phyloP scores from a whole-genome alignment of 2,797 vertebrate genomes.

The Loris lydekkerianus region DNA sequence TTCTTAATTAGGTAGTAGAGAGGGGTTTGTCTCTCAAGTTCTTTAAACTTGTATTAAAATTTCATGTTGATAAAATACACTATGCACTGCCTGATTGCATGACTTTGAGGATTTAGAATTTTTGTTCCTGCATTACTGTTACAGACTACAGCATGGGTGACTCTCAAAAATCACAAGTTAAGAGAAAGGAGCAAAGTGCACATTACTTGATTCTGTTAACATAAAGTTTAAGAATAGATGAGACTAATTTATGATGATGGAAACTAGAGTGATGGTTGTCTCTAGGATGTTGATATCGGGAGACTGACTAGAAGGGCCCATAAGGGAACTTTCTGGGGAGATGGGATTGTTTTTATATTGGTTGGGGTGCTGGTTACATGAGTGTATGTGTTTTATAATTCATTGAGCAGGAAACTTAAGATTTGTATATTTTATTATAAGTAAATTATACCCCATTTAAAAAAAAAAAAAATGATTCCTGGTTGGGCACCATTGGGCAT shows the following conservation, averaged over 20 bases:
- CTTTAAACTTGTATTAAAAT: neutral
- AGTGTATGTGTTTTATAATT: neutral
- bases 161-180: neutral
- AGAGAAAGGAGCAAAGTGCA: neutral
- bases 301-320: neutral
- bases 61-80: neutral
- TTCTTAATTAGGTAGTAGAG: neutral
- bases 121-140: slow-evolving; percentile 12
- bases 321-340: neutral
- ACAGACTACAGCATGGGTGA: neutral
- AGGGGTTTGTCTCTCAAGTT: neutral
- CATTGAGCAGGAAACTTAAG: neutral
- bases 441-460: slow-evolving; percentile 22
- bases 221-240: neutral
- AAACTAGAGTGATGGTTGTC: neutral
- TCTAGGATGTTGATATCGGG: neutral
- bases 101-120: neutral
- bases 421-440: neutral
- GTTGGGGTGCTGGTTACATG: neutral
- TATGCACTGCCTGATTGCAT: neutral
- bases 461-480: neutral
- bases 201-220: neutral
- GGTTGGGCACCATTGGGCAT: too few relatives aligned
- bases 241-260: neutral
- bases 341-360: neutral